Evolutionary conservation across 2,888 invertebrate species (phyloP).

Genomic region (Polymixis flavicincta): DNA sequence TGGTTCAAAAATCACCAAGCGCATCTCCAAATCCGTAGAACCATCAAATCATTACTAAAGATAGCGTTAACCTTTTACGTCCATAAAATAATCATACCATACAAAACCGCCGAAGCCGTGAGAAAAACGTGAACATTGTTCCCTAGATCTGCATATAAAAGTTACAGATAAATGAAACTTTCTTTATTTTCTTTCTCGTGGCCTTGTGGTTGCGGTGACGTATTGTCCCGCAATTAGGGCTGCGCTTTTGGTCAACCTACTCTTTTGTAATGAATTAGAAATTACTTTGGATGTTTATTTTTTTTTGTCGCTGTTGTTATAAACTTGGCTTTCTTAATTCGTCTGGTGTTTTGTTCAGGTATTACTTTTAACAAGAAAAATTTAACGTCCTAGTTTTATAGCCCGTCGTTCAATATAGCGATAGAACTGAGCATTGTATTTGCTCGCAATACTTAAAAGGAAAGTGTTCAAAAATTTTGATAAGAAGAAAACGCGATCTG

Average conservation of each 20-base stretch:
- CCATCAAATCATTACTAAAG: constrained; percentile 59
- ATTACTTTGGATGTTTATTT: not conserved
- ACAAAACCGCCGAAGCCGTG: constrained; percentile 71
- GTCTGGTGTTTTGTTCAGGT: not conserved
- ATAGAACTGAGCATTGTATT: constrained; percentile 17
- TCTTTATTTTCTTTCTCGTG: constrained; percentile 74
- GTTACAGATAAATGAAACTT: constrained; percentile 71
- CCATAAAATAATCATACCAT: constrained; percentile 62
- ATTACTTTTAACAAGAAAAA: constrained; percentile 4
- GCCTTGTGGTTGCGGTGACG: constrained; percentile 58
- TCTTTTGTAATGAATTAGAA: constrained; percentile 31
- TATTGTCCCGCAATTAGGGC: constrained; percentile 62
- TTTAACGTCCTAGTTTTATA: not conserved
- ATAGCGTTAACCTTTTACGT: constrained; percentile 65
- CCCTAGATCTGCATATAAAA: constrained; percentile 75
- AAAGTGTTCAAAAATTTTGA: constrained; percentile 60
- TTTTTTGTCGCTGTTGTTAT: constrained; percentile 6
- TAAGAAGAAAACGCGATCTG: constrained; percentile 52
- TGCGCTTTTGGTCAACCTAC: constrained; percentile 47
- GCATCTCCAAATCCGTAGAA: constrained; percentile 48
- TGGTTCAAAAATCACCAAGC: constrained; percentile 34
- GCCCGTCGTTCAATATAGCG: constrained; percentile 16
- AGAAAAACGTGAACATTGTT: constrained; percentile 74
- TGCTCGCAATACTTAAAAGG: constrained; percentile 39
- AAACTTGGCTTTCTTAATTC: constrained; percentile 27